phyloP scores from a whole-genome alignment of 1,140 invertebrate species.

The Telenomus remus region DNA sequence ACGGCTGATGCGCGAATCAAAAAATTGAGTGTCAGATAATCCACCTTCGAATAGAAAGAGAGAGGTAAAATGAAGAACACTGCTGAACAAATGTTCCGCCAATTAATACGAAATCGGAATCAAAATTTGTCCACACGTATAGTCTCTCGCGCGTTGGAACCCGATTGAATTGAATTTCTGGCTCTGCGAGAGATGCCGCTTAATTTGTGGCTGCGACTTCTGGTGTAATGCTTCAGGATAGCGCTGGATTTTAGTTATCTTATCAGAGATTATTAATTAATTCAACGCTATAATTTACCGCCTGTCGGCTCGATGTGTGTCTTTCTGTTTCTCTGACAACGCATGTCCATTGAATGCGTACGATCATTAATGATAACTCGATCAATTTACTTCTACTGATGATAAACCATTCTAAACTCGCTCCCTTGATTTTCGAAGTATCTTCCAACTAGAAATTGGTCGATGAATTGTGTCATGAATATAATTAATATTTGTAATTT shows the following conservation, averaged over 20 bases:
- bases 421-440: conserved; percentile 26
- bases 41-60: no score
- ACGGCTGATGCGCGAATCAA: no score
- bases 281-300: conserved; percentile 50
- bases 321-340: conserved; percentile 44
- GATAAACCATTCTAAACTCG: conserved; percentile 38
- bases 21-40: no score
- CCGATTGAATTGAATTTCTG: conserved; percentile 55
- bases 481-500: no score
- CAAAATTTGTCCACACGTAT: conserved; percentile 50
- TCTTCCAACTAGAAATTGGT: not conserved
- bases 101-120: conserved; percentile 45
- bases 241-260: conserved; percentile 50
- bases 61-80: not conserved
- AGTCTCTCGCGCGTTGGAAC: conserved; percentile 7
- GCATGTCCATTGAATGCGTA: conserved; percentile 41
- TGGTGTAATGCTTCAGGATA: conserved; percentile 56
- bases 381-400: conserved; percentile 19
- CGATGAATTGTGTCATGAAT: no score
- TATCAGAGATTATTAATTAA: conserved; percentile 58
- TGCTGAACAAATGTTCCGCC: conserved; percentile 16
- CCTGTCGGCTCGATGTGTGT: conserved; percentile 25
- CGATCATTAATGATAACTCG: conserved; percentile 34
- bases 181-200: conserved; percentile 45
- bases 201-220: conserved; percentile 46